phyloP scores from a whole-genome alignment of 2,888 invertebrate genomes.

The Chaitophorus viminalis region DNA sequence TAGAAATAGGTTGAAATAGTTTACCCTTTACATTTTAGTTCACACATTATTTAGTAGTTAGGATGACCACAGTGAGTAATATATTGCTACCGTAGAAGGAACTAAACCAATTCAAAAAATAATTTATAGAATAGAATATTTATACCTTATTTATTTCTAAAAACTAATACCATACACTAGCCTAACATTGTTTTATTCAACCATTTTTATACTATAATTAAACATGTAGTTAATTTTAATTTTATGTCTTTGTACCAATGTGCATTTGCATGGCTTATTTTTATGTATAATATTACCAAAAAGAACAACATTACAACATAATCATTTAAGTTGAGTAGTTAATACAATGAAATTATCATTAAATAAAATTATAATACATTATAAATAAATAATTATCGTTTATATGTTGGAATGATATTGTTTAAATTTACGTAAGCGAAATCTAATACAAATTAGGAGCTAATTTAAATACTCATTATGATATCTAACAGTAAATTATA shows the following conservation, averaged over 20 bases:
- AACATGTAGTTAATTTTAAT: background rate
- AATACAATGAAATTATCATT: background rate
- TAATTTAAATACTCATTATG: too few species aligned
- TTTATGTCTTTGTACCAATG: background rate
- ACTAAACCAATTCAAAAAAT: background rate
- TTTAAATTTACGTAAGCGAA: too few species aligned
- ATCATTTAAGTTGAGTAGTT: background rate
- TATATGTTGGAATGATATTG: too few species aligned
- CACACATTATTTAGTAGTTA: constrained; percentile 10
- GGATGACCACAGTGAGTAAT: background rate
- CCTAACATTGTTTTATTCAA: background rate
- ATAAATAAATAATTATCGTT: too few species aligned
- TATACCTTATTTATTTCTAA: background rate
- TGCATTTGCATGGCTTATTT: constrained; percentile 47
- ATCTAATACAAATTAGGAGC: too few species aligned
- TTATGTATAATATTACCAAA: background rate
- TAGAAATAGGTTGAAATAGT: constrained; percentile 8
- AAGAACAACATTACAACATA: background rate
- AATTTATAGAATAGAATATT: constrained; percentile 9
- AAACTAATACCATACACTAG: background rate
- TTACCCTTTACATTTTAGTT: constrained; percentile 15
- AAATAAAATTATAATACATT: background rate
- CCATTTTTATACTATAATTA: background rate
- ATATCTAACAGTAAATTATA: too few species aligned
- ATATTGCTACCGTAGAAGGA: background rate